phyloP scores from a whole-genome alignment of 2,797 vertebrate genomes.

The Danionella dracula region DNA sequence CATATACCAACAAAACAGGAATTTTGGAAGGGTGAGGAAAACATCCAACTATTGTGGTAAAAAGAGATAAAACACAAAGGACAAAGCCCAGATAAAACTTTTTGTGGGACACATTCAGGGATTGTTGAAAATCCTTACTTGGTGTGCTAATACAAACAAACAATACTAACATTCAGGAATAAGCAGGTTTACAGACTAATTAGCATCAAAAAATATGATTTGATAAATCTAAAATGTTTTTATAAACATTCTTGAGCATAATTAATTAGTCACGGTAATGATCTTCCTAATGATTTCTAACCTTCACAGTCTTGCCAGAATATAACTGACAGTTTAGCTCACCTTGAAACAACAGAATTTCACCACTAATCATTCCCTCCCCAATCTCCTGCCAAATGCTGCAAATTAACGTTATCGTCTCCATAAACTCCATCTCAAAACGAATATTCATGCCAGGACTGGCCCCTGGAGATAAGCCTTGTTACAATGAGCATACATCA shows the following conservation, averaged over 20 bases:
- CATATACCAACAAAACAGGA: too few species aligned
- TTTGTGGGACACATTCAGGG: too few species aligned
- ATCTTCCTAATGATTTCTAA: slow-evolving; percentile 19
- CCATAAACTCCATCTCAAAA: slow-evolving; percentile 15
- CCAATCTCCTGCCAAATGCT: slow-evolving; percentile 3
- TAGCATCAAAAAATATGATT: too few species aligned
- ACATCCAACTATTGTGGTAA: too few species aligned
- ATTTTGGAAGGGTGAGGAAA: too few species aligned
- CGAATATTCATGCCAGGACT: slow-evolving; percentile 23
- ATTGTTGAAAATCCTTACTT: too few species aligned
- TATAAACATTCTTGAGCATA: neutral
- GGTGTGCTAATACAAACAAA: neutral
- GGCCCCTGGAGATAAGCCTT: slow-evolving; percentile 16
- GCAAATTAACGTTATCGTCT: slow-evolving; percentile 20
- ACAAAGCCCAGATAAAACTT: too few species aligned
- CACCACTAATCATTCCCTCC: slow-evolving; percentile 14
- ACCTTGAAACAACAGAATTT: slow-evolving; percentile 10
- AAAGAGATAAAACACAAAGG: too few species aligned
- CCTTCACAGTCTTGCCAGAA: slow-evolving; percentile 18
- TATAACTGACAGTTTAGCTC: slow-evolving; percentile 21
- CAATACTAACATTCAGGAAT: neutral
- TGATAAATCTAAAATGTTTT: neutral
- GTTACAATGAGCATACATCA: neutral
- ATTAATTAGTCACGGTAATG: slow-evolving; percentile 20
- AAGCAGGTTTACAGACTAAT: neutral